Percentiles rank a stretch among this genome's conserved stretches.
These are phyloP conservation scores for Apteryx owenii DNA, from an alignment of 2,113 vertebrate species.

Conservation along the genomic window DNA sequence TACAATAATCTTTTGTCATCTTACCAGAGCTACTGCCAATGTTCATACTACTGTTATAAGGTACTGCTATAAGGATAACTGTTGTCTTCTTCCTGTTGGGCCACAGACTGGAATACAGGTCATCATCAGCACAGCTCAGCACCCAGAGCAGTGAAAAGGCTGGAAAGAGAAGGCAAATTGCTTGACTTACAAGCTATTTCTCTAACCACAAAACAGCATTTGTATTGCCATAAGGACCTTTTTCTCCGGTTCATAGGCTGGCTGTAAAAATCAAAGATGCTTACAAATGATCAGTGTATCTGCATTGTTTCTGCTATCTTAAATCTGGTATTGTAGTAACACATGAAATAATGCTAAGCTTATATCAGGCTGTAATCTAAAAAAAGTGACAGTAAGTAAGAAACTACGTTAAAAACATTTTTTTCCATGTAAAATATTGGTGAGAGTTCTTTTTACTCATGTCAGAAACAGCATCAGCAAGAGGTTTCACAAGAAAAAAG, in stretches of 20 bases:
- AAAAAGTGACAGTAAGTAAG: background rate
- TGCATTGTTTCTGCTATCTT: background rate
- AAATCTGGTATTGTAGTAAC: background rate
- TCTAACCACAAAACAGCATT: background rate
- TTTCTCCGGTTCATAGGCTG: background rate
- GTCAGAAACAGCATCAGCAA: background rate
- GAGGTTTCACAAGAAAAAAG: background rate
- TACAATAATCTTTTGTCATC: background rate
- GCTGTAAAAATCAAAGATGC: background rate
- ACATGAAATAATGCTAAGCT: background rate
- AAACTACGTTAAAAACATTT: background rate
- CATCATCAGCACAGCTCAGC: background rate
- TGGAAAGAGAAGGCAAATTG: background rate
- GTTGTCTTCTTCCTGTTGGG: background rate
- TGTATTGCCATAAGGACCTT: background rate
- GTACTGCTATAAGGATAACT: background rate
- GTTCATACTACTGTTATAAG: background rate
- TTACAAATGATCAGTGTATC: background rate
- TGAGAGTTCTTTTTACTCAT: background rate
- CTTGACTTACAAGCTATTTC: background rate
- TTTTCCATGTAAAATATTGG: background rate
- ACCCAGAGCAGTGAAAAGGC: background rate
- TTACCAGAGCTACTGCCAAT: background rate
- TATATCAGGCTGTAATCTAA: background rate
- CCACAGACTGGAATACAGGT: background rate